Conservation (phyloP, 2,113 vertebrate species). For the Xiphias gladius region DNA sequence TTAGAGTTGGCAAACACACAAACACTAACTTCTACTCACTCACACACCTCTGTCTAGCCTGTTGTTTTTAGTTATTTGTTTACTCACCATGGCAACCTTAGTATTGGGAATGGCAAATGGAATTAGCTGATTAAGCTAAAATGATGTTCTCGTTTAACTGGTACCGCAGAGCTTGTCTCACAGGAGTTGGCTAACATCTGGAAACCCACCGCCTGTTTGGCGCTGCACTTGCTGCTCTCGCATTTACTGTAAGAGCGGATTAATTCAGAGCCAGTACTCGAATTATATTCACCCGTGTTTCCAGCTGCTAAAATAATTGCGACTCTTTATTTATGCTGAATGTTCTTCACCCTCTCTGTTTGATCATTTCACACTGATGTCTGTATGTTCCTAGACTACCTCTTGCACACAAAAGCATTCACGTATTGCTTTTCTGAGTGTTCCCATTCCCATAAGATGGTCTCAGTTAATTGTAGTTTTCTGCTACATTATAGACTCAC, state of each 20-base stretch:
- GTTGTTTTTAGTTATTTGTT: conserved; percentile 60
- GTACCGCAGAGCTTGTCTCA: conserved; percentile 50
- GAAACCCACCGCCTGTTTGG: conserved; percentile 60
- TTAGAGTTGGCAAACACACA: conserved; percentile 54
- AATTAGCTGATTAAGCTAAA: conserved; percentile 74
- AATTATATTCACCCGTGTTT: conserved; percentile 40
- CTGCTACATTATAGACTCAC: conserved; percentile 25
- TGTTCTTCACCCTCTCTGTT: conserved; percentile 23
- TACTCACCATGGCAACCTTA: conserved; percentile 70
- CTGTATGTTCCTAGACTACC: not conserved
- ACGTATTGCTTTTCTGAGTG: not conserved
- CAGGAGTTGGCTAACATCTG: conserved; percentile 58
- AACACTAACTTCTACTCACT: conserved; percentile 23
- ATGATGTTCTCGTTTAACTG: conserved; percentile 58
- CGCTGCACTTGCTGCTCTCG: conserved; percentile 33
- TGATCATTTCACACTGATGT: conserved; percentile 13
- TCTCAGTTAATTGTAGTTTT: conserved; percentile 30
- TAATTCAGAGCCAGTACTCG: conserved; percentile 39
- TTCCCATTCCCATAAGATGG: conserved; percentile 22
- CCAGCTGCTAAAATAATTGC: conserved; percentile 55
- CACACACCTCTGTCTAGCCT: conserved; percentile 32
- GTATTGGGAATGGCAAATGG: conserved; percentile 51
- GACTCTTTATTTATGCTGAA: conserved; percentile 21
- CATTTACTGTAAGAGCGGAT: conserved; percentile 45
- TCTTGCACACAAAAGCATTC: not conserved